Evolutionary conservation across 2,797 vertebrate genomes (phyloP).

Genomic region (Lindbergichthys nudifrons): DNA sequence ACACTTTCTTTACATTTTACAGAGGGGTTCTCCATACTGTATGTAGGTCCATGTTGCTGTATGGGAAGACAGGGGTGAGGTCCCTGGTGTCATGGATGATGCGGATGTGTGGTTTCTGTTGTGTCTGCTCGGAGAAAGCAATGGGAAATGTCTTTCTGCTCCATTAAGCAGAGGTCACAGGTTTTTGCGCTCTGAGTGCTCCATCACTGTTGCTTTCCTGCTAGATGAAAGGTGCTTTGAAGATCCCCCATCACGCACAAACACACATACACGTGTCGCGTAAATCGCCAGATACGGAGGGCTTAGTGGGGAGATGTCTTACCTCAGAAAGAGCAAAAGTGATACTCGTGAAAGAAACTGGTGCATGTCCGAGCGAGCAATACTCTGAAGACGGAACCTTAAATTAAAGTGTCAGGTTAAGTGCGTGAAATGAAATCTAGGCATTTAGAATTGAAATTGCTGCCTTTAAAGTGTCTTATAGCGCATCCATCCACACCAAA

Average conservation of each 20-base stretch:
- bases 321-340: constrained; percentile 10
- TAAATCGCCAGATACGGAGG: constrained; percentile 18
- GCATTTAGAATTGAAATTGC: constrained; percentile 20
- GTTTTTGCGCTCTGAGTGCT: constrained; percentile 64
- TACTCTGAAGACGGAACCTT: not conserved
- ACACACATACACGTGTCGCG: constrained; percentile 24
- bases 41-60: not conserved
- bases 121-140: constrained; percentile 63
- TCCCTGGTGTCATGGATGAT: constrained; percentile 20
- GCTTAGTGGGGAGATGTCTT: not conserved
- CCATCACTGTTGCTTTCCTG: constrained; percentile 73
- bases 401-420: constrained; percentile 18
- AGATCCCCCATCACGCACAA: constrained; percentile 52
- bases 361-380: not conserved
- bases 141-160: constrained; percentile 75
- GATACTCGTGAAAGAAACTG: not conserved
- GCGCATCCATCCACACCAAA: constrained; percentile 51
- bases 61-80: constrained; percentile 15
- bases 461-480: constrained; percentile 48
- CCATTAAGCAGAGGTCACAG: constrained; percentile 79
- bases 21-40: not conserved
- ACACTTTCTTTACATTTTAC: not conserved
- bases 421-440: constrained; percentile 22
- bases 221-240: constrained; percentile 76
- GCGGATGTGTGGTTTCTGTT: constrained; percentile 57